These are phyloP conservation scores for Mamestra brassicae DNA, from an alignment of 2,888 invertebrate genomes.

Conservation along the genomic window DNA sequence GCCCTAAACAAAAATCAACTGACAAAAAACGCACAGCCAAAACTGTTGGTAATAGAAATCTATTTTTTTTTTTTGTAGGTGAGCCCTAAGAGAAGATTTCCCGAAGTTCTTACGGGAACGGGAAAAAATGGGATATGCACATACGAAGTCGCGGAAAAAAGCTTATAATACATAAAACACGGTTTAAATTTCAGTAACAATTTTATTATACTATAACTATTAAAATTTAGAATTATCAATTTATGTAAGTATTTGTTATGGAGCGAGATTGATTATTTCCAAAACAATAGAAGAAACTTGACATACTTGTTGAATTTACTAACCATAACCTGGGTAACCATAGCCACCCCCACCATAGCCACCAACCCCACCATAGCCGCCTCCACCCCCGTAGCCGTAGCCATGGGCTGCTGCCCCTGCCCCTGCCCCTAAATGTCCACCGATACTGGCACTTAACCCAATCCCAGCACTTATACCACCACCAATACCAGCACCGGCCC, in stretches of 20 bases:
- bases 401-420: neutral
- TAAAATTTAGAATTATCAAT: neutral
- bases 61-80: too few relatives aligned
- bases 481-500: conserved; percentile 5
- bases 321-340: neutral
- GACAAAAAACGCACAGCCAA: too few relatives aligned
- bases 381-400: conserved; percentile 20
- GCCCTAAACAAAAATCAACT: too few relatives aligned
- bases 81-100: too few relatives aligned
- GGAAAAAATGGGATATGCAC: too few relatives aligned
- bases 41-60: too few relatives aligned
- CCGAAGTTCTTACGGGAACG: too few relatives aligned
- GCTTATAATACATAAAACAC: neutral
- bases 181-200: neutral
- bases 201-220: neutral
- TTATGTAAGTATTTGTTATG: neutral
- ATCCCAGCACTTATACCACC: conserved; percentile 15
- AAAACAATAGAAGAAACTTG: neutral
- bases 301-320: neutral
- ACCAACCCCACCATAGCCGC: too few relatives aligned
- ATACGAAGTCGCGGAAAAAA: neutral
- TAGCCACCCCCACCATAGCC: neutral
- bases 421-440: conserved; percentile 17
- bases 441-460: conserved; percentile 1
- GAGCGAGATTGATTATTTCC: neutral